Conservation (phyloP, 1,140 invertebrate genomes). For the Ceratitis capitata region DNA sequence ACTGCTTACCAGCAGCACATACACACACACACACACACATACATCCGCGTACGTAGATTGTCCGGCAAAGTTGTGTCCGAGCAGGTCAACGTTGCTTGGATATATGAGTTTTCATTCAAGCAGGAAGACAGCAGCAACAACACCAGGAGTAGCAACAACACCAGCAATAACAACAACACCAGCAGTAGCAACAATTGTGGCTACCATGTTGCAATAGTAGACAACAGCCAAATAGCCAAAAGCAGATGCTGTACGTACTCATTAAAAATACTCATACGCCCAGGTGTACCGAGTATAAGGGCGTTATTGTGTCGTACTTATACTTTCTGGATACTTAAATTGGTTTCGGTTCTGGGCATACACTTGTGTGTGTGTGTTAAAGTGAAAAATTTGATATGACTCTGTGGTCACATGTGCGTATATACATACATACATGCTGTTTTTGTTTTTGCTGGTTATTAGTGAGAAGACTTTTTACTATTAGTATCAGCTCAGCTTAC, state of each 20-base stretch:
- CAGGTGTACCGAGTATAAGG: not conserved
- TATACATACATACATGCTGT: not conserved
- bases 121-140: no score
- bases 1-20: not conserved
- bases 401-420: not conserved
- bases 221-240: no score
- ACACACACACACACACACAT: not conserved
- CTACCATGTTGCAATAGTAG: not conserved
- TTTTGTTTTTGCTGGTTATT: not conserved
- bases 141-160: no score
- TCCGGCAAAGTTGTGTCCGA: not conserved
- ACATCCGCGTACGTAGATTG: not conserved
- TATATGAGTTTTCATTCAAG: not conserved
- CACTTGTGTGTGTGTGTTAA: not conserved
- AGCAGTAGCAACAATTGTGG: not conserved
- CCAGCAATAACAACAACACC: no score
- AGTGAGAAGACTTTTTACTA: not conserved
- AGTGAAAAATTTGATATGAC: not conserved
- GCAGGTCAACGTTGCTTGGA: not conserved
- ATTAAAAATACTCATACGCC: conserved; percentile 34
- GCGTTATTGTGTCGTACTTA: not conserved
- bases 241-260: not conserved
- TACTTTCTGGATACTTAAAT: not conserved
- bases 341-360: not conserved
- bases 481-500: not conserved